Evolutionary conservation across 2,113 vertebrate genomes (phyloP), one percentile per base, ranked within the genome.

Genomic region (Gymnocephalus cernua): DNA sequence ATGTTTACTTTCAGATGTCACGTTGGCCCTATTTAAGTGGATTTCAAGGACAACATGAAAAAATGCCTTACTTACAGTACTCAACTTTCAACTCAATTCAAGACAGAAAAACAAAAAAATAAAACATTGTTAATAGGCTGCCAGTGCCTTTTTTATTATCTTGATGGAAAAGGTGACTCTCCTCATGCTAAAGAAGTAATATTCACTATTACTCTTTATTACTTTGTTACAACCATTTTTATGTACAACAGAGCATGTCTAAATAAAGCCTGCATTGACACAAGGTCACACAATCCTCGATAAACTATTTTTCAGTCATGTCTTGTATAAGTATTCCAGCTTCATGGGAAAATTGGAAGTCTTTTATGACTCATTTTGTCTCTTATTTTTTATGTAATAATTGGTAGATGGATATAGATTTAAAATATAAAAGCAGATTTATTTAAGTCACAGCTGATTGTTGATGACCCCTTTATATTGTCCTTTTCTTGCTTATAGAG

Each of bases 401-500:
- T 41, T 50, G 6, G 1, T 51, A 7, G 4, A 21, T 56, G 66
- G 16, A 13, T 7, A 12, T 41, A 12, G 2, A 51, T n/a, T 77
- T 15, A 50, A 23, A 45, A 35, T 63, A 2, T 11, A 4, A 25
- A 51, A 23, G 1, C 10, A 29, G 8, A 44, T 19, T 59, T 21
- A 35, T 18, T 23, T 2, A 21, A 14, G n/a, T 1, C 4, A 25
- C 2, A 21, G 53, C n/a, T 53, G 23, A 7, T 29, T 58, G n/a
- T 58, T 2, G 8, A 48, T 61, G 2, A 6, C 21, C 32, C 2
- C 65, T 19, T 63, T 19, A 44, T 53, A 0, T 18, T 70, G 4
- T 67, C 2, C 54, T 44, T 85, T 82, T 71, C 53, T 7, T 56
- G 25, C 45, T 21, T n/a, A 8, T 35, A 93, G 95, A 61, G 6